Evolutionary conservation across 2,113 vertebrate species (phyloP), one percentile per base, ranked within the genome.

Genomic region (Sturnus vulgaris): DNA sequence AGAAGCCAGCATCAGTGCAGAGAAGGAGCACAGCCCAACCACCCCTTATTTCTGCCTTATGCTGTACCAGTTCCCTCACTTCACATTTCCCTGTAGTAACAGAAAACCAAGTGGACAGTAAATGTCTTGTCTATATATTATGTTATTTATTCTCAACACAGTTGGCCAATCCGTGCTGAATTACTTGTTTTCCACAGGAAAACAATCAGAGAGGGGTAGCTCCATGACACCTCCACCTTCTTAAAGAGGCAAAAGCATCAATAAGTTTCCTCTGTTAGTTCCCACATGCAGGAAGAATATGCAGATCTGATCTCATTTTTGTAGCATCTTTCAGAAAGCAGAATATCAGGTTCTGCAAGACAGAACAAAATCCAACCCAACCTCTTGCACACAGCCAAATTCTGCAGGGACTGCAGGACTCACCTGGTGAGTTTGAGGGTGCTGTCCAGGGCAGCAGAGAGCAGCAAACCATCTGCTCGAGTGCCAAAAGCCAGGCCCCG

Each of bases 371-470:
- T 12, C 53, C 57, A 87, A 5, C 7, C 13, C 52, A 71, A 13
- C 2, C 44, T 56, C 40, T 17, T 71, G 22, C 33, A 64, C 6
- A 10, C 1, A 56, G 64, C 21, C 63, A 16, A 25, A 28, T 13
- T 22, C 9, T 0, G 0, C 37, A 31, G 52, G 55, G 59, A 17
- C 39, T 28, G 66, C 68, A 63, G 25, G 31, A 65, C 97, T 82
- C 91, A 99, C 99, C 99, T 99, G 92, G 99, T 99, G n/a, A 99
- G 98, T 89, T 99, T 99, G 86, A 99, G 68, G 11, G 99, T 99
- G 91, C 94, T 98, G 97, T 99, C 99, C 80, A 99, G 96, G 7
- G 99, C 98, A 3, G 99, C 99, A 8, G 99, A 99, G 40, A 99
- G 98, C 93, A 99, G 97, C 61, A 99, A 97, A 20, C 98, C 98